phyloP scores from a whole-genome alignment of 2,113 vertebrate genomes.

The Sarotherodon lohbergeri region DNA sequence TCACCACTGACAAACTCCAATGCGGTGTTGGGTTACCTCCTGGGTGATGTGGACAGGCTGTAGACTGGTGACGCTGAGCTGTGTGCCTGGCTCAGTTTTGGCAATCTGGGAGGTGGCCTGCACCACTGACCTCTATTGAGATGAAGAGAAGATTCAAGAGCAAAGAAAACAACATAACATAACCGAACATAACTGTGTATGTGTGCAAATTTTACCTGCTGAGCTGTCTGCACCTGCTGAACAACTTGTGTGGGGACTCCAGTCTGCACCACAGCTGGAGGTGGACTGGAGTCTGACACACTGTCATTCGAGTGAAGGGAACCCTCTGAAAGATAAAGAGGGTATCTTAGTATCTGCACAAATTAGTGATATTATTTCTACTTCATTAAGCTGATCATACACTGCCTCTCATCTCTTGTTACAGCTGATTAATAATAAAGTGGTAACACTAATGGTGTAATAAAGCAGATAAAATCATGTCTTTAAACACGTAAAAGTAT shows the following conservation, averaged over 20 bases:
- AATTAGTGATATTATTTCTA: neutral
- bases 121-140: slow-evolving; percentile 82
- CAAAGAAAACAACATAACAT: neutral
- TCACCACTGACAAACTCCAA: neutral
- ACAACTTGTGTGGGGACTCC: slow-evolving; percentile 90
- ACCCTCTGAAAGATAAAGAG: slow-evolving; percentile 73
- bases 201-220: slow-evolving; percentile 75
- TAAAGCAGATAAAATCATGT: neutral
- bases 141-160: neutral
- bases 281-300: slow-evolving; percentile 82
- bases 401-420: neutral
- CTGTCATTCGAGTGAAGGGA: slow-evolving; percentile 85
- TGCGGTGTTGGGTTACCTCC: slow-evolving; percentile 70
- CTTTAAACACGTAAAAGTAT: neutral
- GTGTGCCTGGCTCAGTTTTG: slow-evolving; percentile 81
- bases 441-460: neutral
- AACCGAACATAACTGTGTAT: neutral
- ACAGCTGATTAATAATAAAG: neutral
- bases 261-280: slow-evolving; percentile 81
- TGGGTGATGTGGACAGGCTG: slow-evolving; percentile 84
- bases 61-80: slow-evolving; percentile 82
- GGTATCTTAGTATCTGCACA: neutral
- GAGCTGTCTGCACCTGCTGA: slow-evolving; percentile 83
- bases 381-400: neutral
- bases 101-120: slow-evolving; percentile 81